A percentile compares a stretch with the other conserved stretches of the same genome.
Evolutionary conservation across 2,888 invertebrate species (phyloP).

Genomic region (Scaeva pyrastri): DNA sequence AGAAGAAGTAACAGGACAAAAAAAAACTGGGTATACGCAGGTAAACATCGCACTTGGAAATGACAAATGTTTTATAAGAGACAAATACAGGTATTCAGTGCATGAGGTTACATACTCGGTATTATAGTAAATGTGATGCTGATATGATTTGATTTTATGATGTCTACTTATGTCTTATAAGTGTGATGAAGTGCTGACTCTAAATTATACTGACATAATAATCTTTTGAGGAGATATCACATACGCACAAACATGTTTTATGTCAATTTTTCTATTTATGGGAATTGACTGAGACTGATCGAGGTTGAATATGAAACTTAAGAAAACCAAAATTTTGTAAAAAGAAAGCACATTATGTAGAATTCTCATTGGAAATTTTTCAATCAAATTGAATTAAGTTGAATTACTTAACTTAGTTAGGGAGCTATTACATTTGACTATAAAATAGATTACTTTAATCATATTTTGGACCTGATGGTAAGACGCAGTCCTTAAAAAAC

Average conservation of each 20-base stretch:
- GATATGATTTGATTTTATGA: slow-evolving; percentile 59
- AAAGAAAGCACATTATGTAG: too few relatives aligned
- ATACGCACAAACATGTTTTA: slow-evolving; percentile 1
- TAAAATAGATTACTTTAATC: too few relatives aligned
- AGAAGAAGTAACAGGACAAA: slow-evolving; percentile 31
- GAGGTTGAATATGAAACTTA: slow-evolving; percentile 54
- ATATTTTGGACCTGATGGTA: too few relatives aligned
- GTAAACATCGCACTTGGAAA: slow-evolving; percentile 39
- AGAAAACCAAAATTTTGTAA: too few relatives aligned
- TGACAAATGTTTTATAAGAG: slow-evolving; percentile 60
- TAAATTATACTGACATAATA: slow-evolving; percentile 56
- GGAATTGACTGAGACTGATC: slow-evolving; percentile 12
- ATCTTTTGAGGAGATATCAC: slow-evolving; percentile 6
- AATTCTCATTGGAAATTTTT: too few relatives aligned
- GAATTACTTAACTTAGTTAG: too few relatives aligned
- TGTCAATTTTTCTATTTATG: slow-evolving; percentile 10
- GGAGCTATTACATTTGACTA: too few relatives aligned
- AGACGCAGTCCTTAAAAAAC: too few relatives aligned
- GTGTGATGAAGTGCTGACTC: slow-evolving; percentile 62
- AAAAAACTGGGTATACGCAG: slow-evolving; percentile 28
- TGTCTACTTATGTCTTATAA: slow-evolving; percentile 60
- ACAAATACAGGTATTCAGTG: slow-evolving; percentile 35
- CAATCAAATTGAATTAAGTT: too few relatives aligned
- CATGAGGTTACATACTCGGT: slow-evolving; percentile 15
- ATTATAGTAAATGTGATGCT: slow-evolving; percentile 3